Evolutionary conservation across 2,888 invertebrate species (phyloP), one percentile per base, ranked within the genome.

Genomic region (Eilema depressum): DNA sequence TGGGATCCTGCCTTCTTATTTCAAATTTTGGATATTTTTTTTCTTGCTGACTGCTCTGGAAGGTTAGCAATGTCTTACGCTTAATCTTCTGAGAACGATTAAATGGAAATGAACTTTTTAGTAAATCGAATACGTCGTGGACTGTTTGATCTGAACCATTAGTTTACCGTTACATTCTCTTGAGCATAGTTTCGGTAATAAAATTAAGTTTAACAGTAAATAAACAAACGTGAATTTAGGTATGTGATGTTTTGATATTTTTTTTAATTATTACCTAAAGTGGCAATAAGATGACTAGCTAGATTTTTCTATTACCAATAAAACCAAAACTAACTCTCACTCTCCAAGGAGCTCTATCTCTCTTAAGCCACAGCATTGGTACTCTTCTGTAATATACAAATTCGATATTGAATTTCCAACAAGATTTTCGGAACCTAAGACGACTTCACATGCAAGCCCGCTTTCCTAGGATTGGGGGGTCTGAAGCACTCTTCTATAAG

Each of bases 1-100:
- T 92, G 90, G 87, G 89, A 91, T 87, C 87, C 85, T 80, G 78
- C 78, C 83, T 87, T 87, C 85, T 84, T 81, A 75, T 78, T 81
- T 83, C 60, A 75, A 82, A 76, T 75, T 75, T 81, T 66, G 25
- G 26, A 62, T 61, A 3, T 71, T 75, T 85, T 83, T 85, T 84
- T 82, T 73, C 41, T 57, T 66, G 41, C 71, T 70, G 68, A 78
- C 74, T 81, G 77, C 82, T 77, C 68, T 69, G 80, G 79, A 79
- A 79, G 78, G 79, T 74, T 80, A 68, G 60, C 78, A 79, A 76
- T 80, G 80, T 80, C 76, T 78, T 77, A 79, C 69, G 75, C 73
- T 71, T 66, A 69, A 80, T 78, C 79, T 81, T 82, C 80, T 69
- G 67, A 70, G 74, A 75, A 75, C 74, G 74, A 75, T 78, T 81